Percentiles rank a stretch among this genome's conserved stretches.
phyloP scores from a whole-genome alignment of 1,140 invertebrate species.

The Berghia stephanieae region DNA sequence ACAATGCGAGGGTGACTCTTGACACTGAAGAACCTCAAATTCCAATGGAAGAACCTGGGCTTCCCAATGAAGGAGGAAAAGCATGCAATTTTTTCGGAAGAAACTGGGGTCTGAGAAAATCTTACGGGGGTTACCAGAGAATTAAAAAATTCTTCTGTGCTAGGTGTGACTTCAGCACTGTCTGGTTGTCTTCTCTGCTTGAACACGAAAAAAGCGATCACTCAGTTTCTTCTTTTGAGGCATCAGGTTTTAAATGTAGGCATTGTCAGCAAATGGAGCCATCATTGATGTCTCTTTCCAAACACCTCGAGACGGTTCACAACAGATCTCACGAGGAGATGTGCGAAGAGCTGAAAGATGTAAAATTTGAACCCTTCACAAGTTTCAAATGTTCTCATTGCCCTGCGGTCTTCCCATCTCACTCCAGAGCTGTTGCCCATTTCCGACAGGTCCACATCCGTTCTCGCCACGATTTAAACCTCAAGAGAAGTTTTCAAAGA shows the following conservation, averaged over 20 bases:
- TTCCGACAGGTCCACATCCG: constrained; percentile 42
- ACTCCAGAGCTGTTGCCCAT: constrained; percentile 46
- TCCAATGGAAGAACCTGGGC: constrained; percentile 25
- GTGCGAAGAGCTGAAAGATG: constrained; percentile 22
- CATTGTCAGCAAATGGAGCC: constrained; percentile 60
- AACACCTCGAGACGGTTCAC: constrained; percentile 52
- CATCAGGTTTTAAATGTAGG: constrained; percentile 50
- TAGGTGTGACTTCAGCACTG: constrained; percentile 87
- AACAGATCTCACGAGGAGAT: constrained; percentile 28
- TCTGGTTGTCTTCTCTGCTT: constrained; percentile 87
- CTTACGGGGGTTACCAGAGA: constrained; percentile 34
- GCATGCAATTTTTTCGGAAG: constrained; percentile 33
- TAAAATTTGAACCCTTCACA: constrained; percentile 45
- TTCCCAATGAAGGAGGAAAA: constrained; percentile 29
- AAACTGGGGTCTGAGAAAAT: constrained; percentile 42
- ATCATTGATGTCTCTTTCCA: constrained; percentile 58
- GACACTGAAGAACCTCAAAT: constrained; percentile 44
- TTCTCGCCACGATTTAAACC: constrained; percentile 17
- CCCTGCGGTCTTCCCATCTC: constrained; percentile 58
- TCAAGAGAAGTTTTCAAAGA: constrained; percentile 15
- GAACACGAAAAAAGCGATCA: constrained; percentile 83
- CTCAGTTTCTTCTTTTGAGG: constrained; percentile 38
- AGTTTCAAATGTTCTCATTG: constrained; percentile 69
- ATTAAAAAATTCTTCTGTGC: constrained; percentile 85
- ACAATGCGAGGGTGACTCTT: constrained; percentile 64